Evolutionary conservation across 1,140 invertebrate genomes (phyloP), one percentile per base, ranked within the genome.

Genomic region (Antheraea mylitta): DNA sequence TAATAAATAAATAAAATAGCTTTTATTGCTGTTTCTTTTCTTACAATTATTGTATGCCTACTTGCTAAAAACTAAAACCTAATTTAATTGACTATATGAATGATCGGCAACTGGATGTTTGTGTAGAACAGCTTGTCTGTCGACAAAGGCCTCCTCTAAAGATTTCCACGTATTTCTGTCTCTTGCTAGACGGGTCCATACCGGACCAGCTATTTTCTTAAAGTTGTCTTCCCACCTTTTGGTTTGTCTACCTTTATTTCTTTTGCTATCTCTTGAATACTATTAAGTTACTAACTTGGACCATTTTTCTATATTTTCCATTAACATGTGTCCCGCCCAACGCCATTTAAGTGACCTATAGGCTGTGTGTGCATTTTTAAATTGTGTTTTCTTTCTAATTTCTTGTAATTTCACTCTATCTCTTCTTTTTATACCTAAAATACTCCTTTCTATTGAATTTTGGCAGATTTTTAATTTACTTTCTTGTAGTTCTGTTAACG

Each of bases 281-380:
- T 74, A 74, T 42, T 78, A 69, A 19, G 68, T 72, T 67, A 72
- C 30, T 58, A 37, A 42, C 42, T 13, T 71, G 4, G 64, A 69
- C 74, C 71, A 71, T 66, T 74, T 69, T 13, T 71, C 63, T 64
- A 30, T 70, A 9, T 4, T 65, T 0, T 67, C 66, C 69, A 73
- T 73, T 30, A 69, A 0, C 71, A 77, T 75, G 42, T 79, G 73
- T 58, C 71, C 71, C 22, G 66, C 53, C 75, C 71, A 79, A 38
- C 37, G 53, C 74, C 68, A 74, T 66, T 76, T 76, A 16, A 76
- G 13, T 16, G 60, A 11, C 3, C 45, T 37, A 18, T 0, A 3
- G 7, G 38, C 37, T 60, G 11, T 58, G 0, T 53, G n/a, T 67
- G 30, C 62, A 61, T 65, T 18, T 42, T 69, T 63, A 22, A 74